Evolutionary conservation across 1,140 invertebrate species (phyloP), one percentile per base, ranked within the genome.

Genomic region (Notospermus geniculatus): DNA sequence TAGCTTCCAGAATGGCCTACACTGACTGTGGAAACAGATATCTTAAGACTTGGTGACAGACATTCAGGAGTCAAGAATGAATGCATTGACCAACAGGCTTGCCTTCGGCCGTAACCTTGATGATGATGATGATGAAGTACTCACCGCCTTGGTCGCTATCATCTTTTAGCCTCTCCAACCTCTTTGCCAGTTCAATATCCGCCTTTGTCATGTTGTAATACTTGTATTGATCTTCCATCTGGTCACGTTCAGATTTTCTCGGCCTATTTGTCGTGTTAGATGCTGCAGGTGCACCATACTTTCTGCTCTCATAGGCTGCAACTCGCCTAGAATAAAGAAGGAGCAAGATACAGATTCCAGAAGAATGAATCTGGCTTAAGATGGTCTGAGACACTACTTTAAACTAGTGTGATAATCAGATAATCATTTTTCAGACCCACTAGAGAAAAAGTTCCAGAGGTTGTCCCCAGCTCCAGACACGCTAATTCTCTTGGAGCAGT

Each of bases 131-230:
- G 17, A 60, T 54, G n/a, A 9, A 54, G n/a, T 9, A 50, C 25
- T n/a, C n/a, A 50, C n/a, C 46, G 4, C n/a, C n/a, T 27, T 22
- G 25, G 5, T 22, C n/a, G 9, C n/a, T 9, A 22, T 50, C 46
- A 19, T 71, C 68, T 59, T 69, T 68, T 9, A 77, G 64, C 57
- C 70, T 74, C 29, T 72, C 68, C 0, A 77, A 62, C 54, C 75
- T 67, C 60, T 74, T 54, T 23, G 68, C 68, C 39, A 77, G 73
- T 53, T 74, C 73, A 50, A 66, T 64, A 53, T 77, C 75, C 43
- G 69, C 64, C 60, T 67, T 64, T 19, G 62, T 52, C 50, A 72
- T 64, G 15, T 60, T 56, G 19, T 45, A 30, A 25, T 61, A 46
- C 22, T 22, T n/a, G 25, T 29, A n/a, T 17, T 13, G n/a, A 23